Evolutionary conservation across 2,888 invertebrate genomes (phyloP), one percentile per base, ranked within the genome.

Genomic region (Andrena chrysosceles): DNA sequence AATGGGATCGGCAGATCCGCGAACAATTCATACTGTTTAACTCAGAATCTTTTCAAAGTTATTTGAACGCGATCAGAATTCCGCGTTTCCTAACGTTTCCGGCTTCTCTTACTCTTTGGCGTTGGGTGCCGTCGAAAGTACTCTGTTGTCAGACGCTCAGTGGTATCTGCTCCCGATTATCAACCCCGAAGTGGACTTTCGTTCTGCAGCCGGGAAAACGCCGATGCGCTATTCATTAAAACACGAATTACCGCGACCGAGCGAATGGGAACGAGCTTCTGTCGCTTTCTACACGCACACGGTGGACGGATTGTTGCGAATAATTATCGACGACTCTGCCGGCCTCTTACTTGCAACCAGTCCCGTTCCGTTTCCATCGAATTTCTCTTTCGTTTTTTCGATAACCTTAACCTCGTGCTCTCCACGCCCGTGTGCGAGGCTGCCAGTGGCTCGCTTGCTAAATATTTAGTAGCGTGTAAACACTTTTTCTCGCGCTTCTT

Each of bases 301-400:
- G 64, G n/a, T 35, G n/a, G 49, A 35, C 16, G 16, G n/a, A 54
- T 60, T n/a, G 42, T 42, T 20, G 4, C 23, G 8, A 79, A 68
- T 31, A 69, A 79, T 75, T 69, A 75, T 78, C 48, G 62, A 16
- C 35, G 8, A 42, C 33, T 48, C 29, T 64, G 48, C 69, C 64
- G 59, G 48, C 26, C 23, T 2, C 7, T 68, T 69, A 63, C 63
- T 64, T 75, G 23, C 71, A 16, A 0, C 4, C 35, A 42, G 16
- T 13, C 33, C 49, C 16, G 69, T 77, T 66, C 29, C 49, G 62
- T 20, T 35, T 49, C 42, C 42, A 23, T 70, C 13, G 23, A 66
- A 66, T 76, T 76, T 76, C 66, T 70, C 79, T 35, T 35, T 64
- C 49, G 73, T 66, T 77, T 73, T 77, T 77, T 77, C 49, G 54